A percentile compares a stretch with the other conserved stretches of the same genome.
phyloP scores from a whole-genome alignment of 2,888 invertebrate species.

The Microctonus hyperodae region DNA sequence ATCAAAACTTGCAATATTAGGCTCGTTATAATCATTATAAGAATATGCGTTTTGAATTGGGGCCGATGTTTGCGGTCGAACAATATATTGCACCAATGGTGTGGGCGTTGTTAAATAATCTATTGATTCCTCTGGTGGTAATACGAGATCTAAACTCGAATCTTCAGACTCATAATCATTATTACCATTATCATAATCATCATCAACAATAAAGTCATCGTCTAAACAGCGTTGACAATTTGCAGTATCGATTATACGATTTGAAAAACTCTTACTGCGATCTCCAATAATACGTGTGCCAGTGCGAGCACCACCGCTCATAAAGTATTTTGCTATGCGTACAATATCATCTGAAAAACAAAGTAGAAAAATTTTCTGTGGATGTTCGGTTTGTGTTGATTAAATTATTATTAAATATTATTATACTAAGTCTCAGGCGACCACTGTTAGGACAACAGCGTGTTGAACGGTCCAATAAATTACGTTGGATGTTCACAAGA shows the following conservation, averaged over 20 bases:
- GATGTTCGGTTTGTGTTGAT: no score
- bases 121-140: neutral
- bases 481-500: conserved; percentile 28
- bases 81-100: neutral
- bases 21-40: neutral
- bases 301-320: conserved; percentile 45
- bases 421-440: conserved; percentile 3
- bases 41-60: neutral
- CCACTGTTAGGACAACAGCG: conserved; percentile 31
- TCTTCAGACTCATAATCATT: no score
- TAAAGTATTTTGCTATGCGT: conserved; percentile 51
- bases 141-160: neutral
- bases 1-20: neutral
- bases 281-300: conserved; percentile 34
- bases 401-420: no score
- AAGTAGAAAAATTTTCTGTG: neutral
- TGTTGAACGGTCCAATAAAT: conserved; percentile 31
- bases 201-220: no score
- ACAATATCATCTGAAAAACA: conserved; percentile 46
- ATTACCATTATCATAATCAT: no score
- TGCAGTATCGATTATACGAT: conserved; percentile 1
- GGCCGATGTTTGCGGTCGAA: neutral
- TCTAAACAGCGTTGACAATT: conserved; percentile 10
- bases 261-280: neutral
- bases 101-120: neutral